Evolutionary conservation across 2,888 invertebrate species (phyloP), one percentile per base, ranked within the genome.

Genomic region (Tetheella fluctuosa): DNA sequence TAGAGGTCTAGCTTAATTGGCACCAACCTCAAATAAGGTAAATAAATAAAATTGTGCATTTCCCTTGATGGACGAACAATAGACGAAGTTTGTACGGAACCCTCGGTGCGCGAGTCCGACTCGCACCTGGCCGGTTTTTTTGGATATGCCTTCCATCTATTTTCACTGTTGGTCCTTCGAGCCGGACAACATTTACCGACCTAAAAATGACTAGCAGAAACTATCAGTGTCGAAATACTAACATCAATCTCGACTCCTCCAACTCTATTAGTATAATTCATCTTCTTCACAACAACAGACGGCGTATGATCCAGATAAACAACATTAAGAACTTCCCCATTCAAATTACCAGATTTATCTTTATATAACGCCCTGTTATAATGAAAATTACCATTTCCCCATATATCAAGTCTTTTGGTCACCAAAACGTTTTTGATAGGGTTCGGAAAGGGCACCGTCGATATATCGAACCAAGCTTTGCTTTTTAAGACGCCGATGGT

Each of bases 361-460:
- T 86, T 83, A 73, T 94, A 95, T 34, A 94, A 74, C 42, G 90
- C 73, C 54, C 84, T 80, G 54, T 86, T 89, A 70, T 94, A 94
- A 61, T 94, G 93, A 72, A 95, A 95, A 76, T 93, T 94, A 0
- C 94, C 94, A 55, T 93, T 85, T 37, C 94, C 90, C 97, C 97
- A 97, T 48, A 94, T 94, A 72, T 95, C 95, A 15, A 97, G 82
- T 62, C 95, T 90, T 68, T 94, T 91, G 0, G 95, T 94, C 1
- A 95, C 89, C 23, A 96, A 91, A 10, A 94, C 86, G 1, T 90
- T 79, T 73, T 80, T 77, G n/a, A 85, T 84, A 0, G 94, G 94
- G 15, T 94, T 94, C 0, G 97, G 97, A 84, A 95, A 97, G 0
- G 96, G 95, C 1, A 97, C 95, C 0, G 96, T 97, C 1, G 95